Base-by-base conservation (phyloP, 1,140 invertebrate genomes). In the Hylaeus volcanicus region DNA sequence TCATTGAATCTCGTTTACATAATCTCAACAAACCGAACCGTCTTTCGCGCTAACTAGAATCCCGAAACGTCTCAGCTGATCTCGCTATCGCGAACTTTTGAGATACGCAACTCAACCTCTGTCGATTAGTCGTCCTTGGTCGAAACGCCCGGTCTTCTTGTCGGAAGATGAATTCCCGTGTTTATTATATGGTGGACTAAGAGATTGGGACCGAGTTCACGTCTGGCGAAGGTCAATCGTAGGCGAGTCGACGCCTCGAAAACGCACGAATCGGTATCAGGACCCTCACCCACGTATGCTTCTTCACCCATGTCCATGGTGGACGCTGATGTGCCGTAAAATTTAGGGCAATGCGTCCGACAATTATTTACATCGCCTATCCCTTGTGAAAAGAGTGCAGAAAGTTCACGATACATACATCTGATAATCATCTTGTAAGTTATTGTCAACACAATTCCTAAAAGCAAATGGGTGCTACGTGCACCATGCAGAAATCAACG, bases 181-280 rank as follows among this genome's bases (percentile, higher is more conserved):
- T 85, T 86, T 85, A 85, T 86, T 85, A 85, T 73, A 80, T 55
- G 83, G 64, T 63, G 69, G 72, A 9, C 68, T 51, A 72, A 72
- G 56, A 55, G 53, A 39, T 11, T 51, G 6, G 15, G 70, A 26
- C 15, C 73, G 58, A 45, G 63, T 73, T 78, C 5, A 8, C 26
- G 58, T 51, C 51, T 61, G 39, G 41, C 76, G 68, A 72, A 74
- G 75, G 55, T 84, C 82, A 63, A 53, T 51, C 58, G 11, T 56
- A 51, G 63, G 60, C 63, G 53, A 66, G 65, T 81, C 78, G 37
- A 2, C 55, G 51, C 53, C 37, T 39, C 81, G 48, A 72, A 43
- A 72, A 77, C 79, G 48, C 64, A 65, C 65, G 60, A 69, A 74
- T 63, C 45, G 75, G 45, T 58, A 15, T 51, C 58, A 26, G 51